phyloP scores from a whole-genome alignment of 2,888 invertebrate genomes.

The Drosophila mimica region DNA sequence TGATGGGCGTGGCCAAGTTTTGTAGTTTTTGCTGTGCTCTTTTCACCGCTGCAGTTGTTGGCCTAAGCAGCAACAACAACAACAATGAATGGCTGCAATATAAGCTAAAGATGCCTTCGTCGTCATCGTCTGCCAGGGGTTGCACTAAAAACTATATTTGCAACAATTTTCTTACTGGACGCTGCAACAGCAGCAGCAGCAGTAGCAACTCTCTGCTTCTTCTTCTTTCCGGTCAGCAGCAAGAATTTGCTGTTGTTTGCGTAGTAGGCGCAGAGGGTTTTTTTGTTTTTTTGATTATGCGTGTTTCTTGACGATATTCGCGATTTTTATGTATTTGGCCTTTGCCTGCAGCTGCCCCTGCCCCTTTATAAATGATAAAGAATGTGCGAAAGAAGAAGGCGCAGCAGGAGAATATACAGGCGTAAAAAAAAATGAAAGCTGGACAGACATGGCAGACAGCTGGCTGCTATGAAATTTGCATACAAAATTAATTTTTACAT shows the following conservation, averaged over 20 bases:
- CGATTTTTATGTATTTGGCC: conserved; percentile 57
- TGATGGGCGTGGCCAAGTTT: conserved; percentile 71
- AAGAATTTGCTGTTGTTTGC: conserved; percentile 38
- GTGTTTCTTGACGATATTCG: conserved; percentile 51
- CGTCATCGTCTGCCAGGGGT: conserved; percentile 46
- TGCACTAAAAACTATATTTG: conserved; percentile 72
- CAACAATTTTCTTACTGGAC: conserved; percentile 80
- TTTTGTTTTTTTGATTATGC: conserved; percentile 25
- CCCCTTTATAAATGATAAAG: background rate
- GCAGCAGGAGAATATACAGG: background rate
- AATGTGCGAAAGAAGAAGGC: background rate
- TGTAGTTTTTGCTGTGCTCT: conserved; percentile 74
- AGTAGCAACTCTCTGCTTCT: conserved; percentile 62
- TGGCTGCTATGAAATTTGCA: background rate
- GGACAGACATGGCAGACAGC: background rate
- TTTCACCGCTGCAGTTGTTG: conserved; percentile 64
- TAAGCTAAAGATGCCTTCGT: conserved; percentile 58
- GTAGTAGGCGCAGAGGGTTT: conserved; percentile 38
- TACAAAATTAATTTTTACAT: background rate
- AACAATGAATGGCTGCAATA: conserved; percentile 64
- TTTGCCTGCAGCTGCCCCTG: background rate
- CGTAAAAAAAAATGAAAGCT: background rate
- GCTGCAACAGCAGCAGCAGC: conserved; percentile 36
- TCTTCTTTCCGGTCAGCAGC: conserved; percentile 30
- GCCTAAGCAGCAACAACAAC: conserved; percentile 63